A percentile compares a stretch with the other conserved stretches of the same genome.
Evolutionary conservation across 2,797 vertebrate species (phyloP).

Genomic region (Pseudocheirus occidentalis): DNA sequence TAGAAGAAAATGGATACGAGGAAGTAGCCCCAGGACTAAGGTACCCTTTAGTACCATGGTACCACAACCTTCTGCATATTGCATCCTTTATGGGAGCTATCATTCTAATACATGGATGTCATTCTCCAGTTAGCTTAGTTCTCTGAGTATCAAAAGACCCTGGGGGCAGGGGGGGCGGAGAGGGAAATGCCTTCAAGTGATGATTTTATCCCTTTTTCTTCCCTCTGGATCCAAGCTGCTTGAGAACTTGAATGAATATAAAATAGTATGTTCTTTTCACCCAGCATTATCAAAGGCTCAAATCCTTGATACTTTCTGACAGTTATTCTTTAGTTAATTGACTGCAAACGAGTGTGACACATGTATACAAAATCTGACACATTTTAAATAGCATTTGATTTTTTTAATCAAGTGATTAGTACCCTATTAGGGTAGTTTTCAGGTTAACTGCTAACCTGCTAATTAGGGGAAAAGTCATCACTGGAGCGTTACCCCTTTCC

Average conservation of each 20-base stretch:
- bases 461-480: background rate
- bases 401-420: background rate
- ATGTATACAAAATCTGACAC: background rate
- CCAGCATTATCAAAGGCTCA: background rate
- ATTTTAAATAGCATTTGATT: background rate
- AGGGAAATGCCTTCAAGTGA: background rate
- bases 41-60: background rate
- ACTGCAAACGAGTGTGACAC: background rate
- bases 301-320: background rate
- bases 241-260: background rate
- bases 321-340: background rate
- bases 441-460: background rate
- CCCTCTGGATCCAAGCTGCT: background rate
- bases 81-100: background rate
- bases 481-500: background rate
- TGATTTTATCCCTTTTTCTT: background rate
- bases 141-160: background rate
- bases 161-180: accelerated
- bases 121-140: background rate
- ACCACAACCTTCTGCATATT: background rate
- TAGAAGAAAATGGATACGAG: background rate
- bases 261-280: background rate
- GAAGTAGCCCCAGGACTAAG: background rate
- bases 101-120: background rate
- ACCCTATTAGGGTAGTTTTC: too few species aligned